phyloP scores from a whole-genome alignment of 2,888 invertebrate species.

The Hyppa rectilinea region DNA sequence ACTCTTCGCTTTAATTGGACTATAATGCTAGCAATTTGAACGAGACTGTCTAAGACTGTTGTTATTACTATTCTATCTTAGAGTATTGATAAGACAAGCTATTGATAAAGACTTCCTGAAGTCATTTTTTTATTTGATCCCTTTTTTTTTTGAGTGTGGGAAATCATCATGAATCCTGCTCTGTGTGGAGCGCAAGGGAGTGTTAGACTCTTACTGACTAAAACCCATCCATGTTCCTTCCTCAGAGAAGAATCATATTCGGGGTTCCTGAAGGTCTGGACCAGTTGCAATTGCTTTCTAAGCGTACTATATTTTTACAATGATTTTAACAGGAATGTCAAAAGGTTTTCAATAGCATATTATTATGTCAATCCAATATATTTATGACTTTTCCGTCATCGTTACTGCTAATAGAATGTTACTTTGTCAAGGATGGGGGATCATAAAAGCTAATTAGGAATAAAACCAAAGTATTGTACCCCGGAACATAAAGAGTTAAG shows the following conservation, averaged over 20 bases:
- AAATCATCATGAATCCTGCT: too few relatives aligned
- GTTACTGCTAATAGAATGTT: background rate
- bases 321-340: background rate
- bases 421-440: background rate
- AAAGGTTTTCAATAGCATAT: background rate
- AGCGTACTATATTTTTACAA: background rate
- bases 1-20: constrained; percentile 60
- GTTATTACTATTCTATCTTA: constrained; percentile 11
- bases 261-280: too few relatives aligned
- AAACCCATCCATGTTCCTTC: too few relatives aligned
- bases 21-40: constrained; percentile 58
- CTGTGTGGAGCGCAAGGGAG: too few relatives aligned
- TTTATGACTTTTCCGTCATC: background rate
- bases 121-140: too few relatives aligned
- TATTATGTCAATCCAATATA: background rate
- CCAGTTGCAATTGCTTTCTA: background rate
- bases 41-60: constrained; percentile 48
- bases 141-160: too few relatives aligned
- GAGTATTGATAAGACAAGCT: constrained; percentile 31
- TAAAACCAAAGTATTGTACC: too few relatives aligned
- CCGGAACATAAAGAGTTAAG: too few relatives aligned
- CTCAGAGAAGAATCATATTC: too few relatives aligned
- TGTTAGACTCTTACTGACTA: too few relatives aligned
- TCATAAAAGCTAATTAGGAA: background rate
- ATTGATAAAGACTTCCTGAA: too few relatives aligned